Base-by-base conservation (phyloP, 2,113 vertebrate species). In the Cynocephalus volans region DNA sequence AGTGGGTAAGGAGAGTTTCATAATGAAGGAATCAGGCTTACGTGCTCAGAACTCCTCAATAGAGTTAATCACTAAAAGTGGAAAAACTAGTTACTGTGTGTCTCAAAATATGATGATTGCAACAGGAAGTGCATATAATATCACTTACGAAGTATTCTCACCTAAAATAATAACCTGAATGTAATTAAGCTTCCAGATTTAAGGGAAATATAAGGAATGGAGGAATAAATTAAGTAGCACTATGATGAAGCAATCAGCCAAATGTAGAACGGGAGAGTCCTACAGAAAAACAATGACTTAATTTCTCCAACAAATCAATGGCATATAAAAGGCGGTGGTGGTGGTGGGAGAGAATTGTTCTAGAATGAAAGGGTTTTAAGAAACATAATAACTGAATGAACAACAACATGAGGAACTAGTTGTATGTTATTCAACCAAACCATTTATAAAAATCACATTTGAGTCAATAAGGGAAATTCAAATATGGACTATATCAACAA, bases 391-490 rank as follows among this genome's bases (percentile, higher is more conserved):
- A 62, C 41, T 58, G 48, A 81, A 69, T 14, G 10, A 41, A 41
- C 4, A 41, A 41, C 17, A 92, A 79, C 67, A 50, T 33, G 21
- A 88, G 11, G 36, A 24, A 77, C 33, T 73, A 36, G 14, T 26
- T 50, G 18, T 13, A 67, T 89, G 17, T 72, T 12, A 84, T 67
- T 72, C 50, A 95, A 70, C n/a, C 1, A 56, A 80, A 62, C 52
- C n/a, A 56, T 56, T 81, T 89, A 17, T 48, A 85, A 56, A 92
- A 97, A 9, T 92, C 24, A 58, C 23, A 87, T 76, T 65, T 84
- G 70, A 79, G 56, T 19, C 36, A 79, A 45, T 64, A 52, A 67
- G 31, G n/a, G 31, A 77, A 90, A 64, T 82, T 75, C 52, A 87
- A 58, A 86, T 90, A 58, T 56, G 1, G 12, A 70, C 7, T 72